Conservation (phyloP, 2,888 invertebrate genomes). For the Tolmerus cingulatus region DNA sequence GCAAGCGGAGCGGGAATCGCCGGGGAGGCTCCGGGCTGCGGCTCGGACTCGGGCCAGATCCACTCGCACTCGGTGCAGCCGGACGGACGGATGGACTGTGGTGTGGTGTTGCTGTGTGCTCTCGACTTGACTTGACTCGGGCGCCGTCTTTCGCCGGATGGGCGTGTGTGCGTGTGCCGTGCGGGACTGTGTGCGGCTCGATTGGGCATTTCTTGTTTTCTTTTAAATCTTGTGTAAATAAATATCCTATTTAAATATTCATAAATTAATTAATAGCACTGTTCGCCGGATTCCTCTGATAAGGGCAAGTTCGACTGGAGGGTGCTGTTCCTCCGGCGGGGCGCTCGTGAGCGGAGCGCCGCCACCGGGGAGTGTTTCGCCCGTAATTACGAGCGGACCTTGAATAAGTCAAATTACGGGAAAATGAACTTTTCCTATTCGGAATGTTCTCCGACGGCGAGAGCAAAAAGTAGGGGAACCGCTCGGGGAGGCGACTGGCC, state of each 20-base stretch:
- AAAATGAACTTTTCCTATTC: neutral
- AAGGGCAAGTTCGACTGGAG: neutral
- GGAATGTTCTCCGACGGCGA: neutral
- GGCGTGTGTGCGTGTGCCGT: neutral
- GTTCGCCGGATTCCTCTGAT: neutral
- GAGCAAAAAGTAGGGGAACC: neutral
- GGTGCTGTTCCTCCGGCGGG: neutral
- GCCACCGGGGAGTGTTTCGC: neutral
- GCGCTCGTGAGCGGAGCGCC: neutral
- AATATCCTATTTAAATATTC: neutral
- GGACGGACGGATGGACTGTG: conserved; percentile 36
- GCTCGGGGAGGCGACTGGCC: neutral
- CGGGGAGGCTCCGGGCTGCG: neutral
- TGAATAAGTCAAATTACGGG: neutral
- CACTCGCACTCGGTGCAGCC: conserved; percentile 42
- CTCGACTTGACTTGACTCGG: no score
- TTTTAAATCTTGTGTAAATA: neutral
- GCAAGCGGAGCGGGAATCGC: neutral
- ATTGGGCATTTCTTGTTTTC: neutral
- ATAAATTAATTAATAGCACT: no score
- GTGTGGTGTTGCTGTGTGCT: neutral
- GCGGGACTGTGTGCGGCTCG: neutral
- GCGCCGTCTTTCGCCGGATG: conserved; percentile 19
- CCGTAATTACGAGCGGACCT: neutral
- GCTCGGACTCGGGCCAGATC: conserved; percentile 25